These are phyloP conservation scores for Muraenolepis orangiensis DNA, from an alignment of 2,797 vertebrate species.

Conservation along the genomic window DNA sequence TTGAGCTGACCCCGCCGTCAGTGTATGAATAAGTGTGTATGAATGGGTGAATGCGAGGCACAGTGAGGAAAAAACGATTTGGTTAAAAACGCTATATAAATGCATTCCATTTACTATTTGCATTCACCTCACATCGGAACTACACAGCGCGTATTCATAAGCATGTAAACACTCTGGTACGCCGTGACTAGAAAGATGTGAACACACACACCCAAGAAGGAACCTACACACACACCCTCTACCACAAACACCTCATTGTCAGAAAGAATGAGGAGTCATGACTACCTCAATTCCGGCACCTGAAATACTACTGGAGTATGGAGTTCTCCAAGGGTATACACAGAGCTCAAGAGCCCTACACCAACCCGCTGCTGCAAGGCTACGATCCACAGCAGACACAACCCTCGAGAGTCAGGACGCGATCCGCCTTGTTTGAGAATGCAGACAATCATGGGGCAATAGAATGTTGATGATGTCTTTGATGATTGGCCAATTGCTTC, in stretches of 20 bases:
- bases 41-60: no score
- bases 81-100: no score
- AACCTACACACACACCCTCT: neutral
- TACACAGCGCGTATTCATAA: conserved; percentile 54
- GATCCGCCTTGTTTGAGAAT: neutral
- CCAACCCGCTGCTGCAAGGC: neutral
- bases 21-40: no score
- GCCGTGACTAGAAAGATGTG: conserved; percentile 8
- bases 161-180: conserved; percentile 10
- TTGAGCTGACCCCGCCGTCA: no score
- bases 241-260: conserved; percentile 11
- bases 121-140: conserved; percentile 38
- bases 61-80: no score
- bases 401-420: neutral
- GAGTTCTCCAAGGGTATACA: neutral
- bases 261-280: neutral
- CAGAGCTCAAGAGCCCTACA: neutral
- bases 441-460: neutral
- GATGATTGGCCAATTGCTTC: neutral
- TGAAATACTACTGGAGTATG: neutral
- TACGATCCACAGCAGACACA: neutral
- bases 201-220: conserved; percentile 4
- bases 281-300: neutral
- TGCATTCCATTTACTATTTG: no score
- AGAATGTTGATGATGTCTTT: neutral